These are phyloP conservation scores for Himantopus leucocephalus DNA, from an alignment of 2,113 vertebrate species.

Conservation along the genomic window DNA sequence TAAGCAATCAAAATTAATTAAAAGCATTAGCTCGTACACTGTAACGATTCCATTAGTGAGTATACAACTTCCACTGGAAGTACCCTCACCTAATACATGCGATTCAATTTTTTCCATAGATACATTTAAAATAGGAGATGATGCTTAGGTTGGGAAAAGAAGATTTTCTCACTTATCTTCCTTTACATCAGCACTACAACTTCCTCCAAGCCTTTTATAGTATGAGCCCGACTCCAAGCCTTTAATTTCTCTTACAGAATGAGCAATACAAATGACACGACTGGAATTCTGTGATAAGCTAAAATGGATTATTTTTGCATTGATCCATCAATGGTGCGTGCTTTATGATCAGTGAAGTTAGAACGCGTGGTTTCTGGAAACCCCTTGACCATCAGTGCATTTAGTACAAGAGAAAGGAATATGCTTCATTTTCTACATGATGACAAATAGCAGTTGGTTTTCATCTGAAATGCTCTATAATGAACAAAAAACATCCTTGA, in stretches of 20 bases:
- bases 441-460: neutral
- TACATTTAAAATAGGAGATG: neutral
- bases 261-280: neutral
- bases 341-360: neutral
- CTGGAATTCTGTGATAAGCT: neutral
- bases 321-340: neutral
- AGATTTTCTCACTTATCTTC: neutral
- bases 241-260: neutral
- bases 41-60: neutral
- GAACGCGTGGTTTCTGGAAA: neutral
- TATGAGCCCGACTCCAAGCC: neutral
- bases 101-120: neutral
- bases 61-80: neutral
- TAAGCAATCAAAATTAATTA: neutral
- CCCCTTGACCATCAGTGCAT: neutral
- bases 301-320: neutral
- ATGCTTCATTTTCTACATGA: rapidly evolving
- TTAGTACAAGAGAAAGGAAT: neutral
- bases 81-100: neutral
- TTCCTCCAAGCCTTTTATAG: neutral
- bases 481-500: neutral
- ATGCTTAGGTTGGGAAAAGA: neutral
- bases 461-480: neutral
- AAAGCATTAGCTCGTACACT: neutral
- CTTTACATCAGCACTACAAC: neutral